Conservation (phyloP, 2,113 vertebrate genomes). For the Nothobranchius furzeri region DNA sequence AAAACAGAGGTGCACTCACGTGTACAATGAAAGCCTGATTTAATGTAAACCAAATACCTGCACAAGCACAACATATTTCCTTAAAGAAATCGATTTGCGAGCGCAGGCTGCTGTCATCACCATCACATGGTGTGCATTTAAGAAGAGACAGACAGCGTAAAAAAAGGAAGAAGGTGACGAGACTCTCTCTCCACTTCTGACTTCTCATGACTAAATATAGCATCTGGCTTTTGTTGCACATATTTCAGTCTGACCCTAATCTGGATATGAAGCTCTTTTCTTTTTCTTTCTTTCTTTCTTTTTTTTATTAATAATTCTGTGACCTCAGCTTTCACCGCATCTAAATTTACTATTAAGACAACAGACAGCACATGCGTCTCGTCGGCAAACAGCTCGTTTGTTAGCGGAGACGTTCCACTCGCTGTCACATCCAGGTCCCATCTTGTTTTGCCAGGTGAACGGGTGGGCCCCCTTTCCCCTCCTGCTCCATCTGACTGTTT, state of each 20-base stretch:
- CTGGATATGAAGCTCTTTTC: slow-evolving; percentile 24
- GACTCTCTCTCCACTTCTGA: slow-evolving; percentile 35
- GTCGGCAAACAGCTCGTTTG: slow-evolving; percentile 78
- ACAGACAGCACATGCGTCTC: slow-evolving; percentile 67
- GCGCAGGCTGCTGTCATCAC: slow-evolving; percentile 42
- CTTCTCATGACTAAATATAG: slow-evolving; percentile 63
- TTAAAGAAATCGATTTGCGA: slow-evolving; percentile 17
- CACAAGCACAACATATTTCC: neutral
- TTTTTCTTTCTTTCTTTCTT: slow-evolving; percentile 1
- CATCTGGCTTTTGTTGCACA: slow-evolving; percentile 51
- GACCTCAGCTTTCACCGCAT: slow-evolving; percentile 4
- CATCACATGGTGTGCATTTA: slow-evolving; percentile 38
- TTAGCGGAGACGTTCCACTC: slow-evolving; percentile 75
- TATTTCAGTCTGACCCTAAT: slow-evolving; percentile 66
- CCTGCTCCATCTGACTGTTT: slow-evolving; percentile 71
- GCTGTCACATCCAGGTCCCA: slow-evolving; percentile 75
- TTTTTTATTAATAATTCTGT: neutral
- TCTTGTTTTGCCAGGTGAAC: slow-evolving; percentile 94
- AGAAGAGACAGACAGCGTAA: slow-evolving; percentile 30
- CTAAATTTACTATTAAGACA: slow-evolving; percentile 55
- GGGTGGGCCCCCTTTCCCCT: slow-evolving; percentile 23
- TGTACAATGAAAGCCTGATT: neutral
- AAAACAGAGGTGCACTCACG: slow-evolving; percentile 36
- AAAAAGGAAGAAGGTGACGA: slow-evolving; percentile 45
- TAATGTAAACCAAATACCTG: slow-evolving; percentile 56